These are phyloP conservation scores for Drosophila punjabiensis DNA, from an alignment of 1,140 invertebrate species.

Conservation along the genomic window DNA sequence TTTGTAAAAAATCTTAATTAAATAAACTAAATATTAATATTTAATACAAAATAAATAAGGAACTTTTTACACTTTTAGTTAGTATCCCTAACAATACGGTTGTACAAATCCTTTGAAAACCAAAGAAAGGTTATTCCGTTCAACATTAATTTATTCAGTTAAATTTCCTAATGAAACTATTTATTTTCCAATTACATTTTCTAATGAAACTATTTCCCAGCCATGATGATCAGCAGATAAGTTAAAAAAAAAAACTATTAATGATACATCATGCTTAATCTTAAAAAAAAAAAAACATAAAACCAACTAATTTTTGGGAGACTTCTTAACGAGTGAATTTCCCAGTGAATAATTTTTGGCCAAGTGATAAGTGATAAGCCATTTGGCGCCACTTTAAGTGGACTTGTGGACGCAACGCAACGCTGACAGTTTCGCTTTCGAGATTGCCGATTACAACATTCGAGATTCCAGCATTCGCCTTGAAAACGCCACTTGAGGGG, in stretches of 20 bases:
- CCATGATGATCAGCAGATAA: neutral
- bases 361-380: constrained; percentile 48
- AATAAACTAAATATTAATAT: too few species aligned
- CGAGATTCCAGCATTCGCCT: constrained; percentile 7
- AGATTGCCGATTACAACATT: constrained; percentile 29
- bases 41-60: too few species aligned
- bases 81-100: too few species aligned
- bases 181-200: neutral
- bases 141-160: too few species aligned
- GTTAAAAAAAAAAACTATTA: too few species aligned
- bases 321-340: constrained; percentile 22
- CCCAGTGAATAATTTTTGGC: constrained; percentile 35
- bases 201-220: neutral
- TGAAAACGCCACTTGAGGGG: constrained; percentile 12
- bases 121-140: too few species aligned
- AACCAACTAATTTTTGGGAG: neutral
- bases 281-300: neutral
- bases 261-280: constrained; percentile 17
- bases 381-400: constrained; percentile 46
- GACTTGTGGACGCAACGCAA: constrained; percentile 3
- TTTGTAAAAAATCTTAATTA: too few species aligned
- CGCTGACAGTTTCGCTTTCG: constrained; percentile 11
- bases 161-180: too few species aligned
- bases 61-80: too few species aligned
- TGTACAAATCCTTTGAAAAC: too few species aligned